Evolutionary conservation across 2,113 vertebrate genomes (phyloP).

Genomic region (Anser brachyrhynchus): DNA sequence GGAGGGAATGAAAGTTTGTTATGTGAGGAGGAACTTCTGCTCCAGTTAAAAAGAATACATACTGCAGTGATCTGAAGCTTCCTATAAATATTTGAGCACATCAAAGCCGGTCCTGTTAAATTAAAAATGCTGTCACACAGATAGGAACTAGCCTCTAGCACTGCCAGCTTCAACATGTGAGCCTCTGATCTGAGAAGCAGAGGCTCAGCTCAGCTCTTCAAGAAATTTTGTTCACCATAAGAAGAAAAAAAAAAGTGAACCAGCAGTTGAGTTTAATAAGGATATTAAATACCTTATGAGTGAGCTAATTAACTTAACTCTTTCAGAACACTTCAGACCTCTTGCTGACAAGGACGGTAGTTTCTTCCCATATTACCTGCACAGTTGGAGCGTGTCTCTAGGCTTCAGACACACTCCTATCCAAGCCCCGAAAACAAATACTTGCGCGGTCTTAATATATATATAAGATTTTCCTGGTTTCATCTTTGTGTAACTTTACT

Average conservation of each 20-base stretch:
- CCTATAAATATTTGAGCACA: slow-evolving; percentile 87
- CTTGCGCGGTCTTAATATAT: neutral
- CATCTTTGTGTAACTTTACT: neutral
- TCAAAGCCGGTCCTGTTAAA: slow-evolving; percentile 86
- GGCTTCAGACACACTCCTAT: neutral
- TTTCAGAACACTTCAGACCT: slow-evolving; percentile 72
- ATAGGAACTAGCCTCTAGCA: slow-evolving; percentile 87
- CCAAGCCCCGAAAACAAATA: neutral
- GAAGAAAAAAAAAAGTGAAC: slow-evolving; percentile 48
- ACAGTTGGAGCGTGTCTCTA: neutral
- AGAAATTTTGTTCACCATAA: slow-evolving; percentile 77
- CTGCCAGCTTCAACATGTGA: slow-evolving; percentile 87
- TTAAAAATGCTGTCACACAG: slow-evolving; percentile 88
- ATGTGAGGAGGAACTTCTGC: slow-evolving; percentile 73
- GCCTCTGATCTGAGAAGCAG: slow-evolving; percentile 78
- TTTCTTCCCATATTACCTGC: neutral
- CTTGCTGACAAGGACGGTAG: neutral
- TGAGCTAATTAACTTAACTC: slow-evolving; percentile 82
- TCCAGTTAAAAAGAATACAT: slow-evolving; percentile 71
- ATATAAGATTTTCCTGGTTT: neutral
- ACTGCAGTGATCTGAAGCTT: slow-evolving; percentile 79
- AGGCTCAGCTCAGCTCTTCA: slow-evolving; percentile 77
- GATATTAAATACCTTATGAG: slow-evolving; percentile 78
- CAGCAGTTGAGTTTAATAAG: slow-evolving; percentile 79
- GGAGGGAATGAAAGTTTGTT: slow-evolving; percentile 56